Evolutionary conservation across 2,888 invertebrate genomes (phyloP).

Genomic region (Drosophila picticornis): DNA sequence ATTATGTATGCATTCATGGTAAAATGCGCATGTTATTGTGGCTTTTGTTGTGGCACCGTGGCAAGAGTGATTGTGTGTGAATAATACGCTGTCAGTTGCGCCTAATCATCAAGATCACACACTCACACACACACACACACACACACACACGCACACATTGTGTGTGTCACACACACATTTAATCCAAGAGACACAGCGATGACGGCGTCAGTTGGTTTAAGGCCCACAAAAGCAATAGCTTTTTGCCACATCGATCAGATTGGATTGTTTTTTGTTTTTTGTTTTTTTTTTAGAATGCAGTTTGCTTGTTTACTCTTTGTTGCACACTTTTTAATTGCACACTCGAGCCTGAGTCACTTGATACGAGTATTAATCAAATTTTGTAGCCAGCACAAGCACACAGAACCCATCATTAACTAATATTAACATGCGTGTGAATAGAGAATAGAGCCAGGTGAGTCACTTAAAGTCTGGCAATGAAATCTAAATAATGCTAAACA

Average conservation of each 20-base stretch:
- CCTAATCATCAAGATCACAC: constrained; percentile 55
- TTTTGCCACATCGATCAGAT: constrained; percentile 35
- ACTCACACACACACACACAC: constrained; percentile 2
- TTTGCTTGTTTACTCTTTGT: constrained; percentile 14
- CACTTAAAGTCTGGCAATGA: constrained; percentile 10
- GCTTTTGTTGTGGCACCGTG: constrained; percentile 35
- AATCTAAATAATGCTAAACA: background rate
- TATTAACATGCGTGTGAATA: constrained; percentile 66
- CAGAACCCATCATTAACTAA: constrained; percentile 67
- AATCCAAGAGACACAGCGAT: constrained; percentile 11
- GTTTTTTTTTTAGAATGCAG: constrained; percentile 26
- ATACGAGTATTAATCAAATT: constrained; percentile 62
- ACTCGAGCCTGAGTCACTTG: constrained; percentile 36
- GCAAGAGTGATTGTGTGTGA: constrained; percentile 46
- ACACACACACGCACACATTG: background rate
- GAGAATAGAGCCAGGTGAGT: constrained; percentile 2
- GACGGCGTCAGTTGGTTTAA: constrained; percentile 30
- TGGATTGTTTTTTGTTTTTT: background rate
- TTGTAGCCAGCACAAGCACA: constrained; percentile 27
- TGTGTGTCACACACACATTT: background rate
- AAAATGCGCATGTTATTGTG: constrained; percentile 19
- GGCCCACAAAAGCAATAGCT: constrained; percentile 44
- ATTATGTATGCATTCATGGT: constrained; percentile 21
- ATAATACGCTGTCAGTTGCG: constrained; percentile 46
- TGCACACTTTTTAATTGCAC: constrained; percentile 51